These are phyloP conservation scores for Lathamus discolor DNA, from an alignment of 2,113 vertebrate species.

Conservation along the genomic window DNA sequence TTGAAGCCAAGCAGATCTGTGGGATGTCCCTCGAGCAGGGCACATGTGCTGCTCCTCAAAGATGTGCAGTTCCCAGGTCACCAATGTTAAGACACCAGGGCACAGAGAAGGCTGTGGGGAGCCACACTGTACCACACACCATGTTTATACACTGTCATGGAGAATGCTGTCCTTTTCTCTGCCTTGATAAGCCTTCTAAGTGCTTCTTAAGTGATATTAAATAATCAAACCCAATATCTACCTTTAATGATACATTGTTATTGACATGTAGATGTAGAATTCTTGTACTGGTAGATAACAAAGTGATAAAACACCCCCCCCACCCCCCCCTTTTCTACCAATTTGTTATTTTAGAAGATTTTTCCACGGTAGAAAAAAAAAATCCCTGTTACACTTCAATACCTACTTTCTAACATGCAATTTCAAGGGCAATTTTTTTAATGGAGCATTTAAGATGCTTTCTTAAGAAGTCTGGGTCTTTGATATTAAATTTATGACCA, in stretches of 20 bases:
- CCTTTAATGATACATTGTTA: background rate
- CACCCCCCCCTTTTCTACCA: background rate
- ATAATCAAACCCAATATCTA: background rate
- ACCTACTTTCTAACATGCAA: background rate
- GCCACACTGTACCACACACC: accelerated
- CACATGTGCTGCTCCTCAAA: accelerated
- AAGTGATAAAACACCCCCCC: background rate
- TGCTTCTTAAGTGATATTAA: background rate
- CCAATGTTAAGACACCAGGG: background rate
- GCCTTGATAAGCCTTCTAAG: background rate
- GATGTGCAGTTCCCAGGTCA: background rate
- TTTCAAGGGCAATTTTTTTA: constrained; percentile 42
- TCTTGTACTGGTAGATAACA: background rate
- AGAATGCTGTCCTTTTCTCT: background rate
- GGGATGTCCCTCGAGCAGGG: background rate
- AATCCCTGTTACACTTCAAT: background rate
- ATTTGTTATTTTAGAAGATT: background rate
- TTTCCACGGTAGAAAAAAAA: background rate
- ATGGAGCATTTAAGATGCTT: constrained; percentile 24
- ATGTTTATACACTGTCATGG: accelerated
- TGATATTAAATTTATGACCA: constrained; percentile 55
- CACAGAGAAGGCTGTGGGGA: background rate
- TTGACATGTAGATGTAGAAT: background rate
- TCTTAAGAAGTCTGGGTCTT: constrained; percentile 25
- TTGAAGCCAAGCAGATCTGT: background rate